Evolutionary conservation across 2,113 vertebrate species (phyloP).

Genomic region (Pantherophis guttatus): DNA sequence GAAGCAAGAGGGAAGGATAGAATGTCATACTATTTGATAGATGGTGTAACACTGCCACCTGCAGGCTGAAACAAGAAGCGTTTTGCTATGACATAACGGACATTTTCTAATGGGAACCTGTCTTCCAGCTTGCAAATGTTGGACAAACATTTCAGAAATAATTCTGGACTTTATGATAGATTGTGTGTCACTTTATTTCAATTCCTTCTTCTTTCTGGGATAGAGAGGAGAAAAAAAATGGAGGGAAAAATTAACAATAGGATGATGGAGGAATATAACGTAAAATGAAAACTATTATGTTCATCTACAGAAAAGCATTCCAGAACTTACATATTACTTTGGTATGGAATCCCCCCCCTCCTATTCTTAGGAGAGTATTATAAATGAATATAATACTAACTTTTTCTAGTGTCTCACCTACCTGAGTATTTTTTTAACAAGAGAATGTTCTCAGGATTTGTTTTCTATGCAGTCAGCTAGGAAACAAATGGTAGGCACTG

Average conservation of each 20-base stretch:
- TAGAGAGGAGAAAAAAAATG: no score
- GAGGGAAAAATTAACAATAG: not conserved
- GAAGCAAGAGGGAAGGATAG: not conserved
- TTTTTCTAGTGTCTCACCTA: not conserved
- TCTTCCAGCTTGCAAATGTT: not conserved
- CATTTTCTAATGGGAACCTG: no score
- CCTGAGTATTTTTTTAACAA: not conserved
- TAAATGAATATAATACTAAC: not conserved
- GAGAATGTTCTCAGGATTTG: conserved; percentile 26
- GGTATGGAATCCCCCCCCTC: accelerated
- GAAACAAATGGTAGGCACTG: not conserved
- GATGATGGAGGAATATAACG: no score
- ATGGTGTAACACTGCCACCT: not conserved
- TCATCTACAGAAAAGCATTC: not conserved
- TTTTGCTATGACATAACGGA: not conserved
- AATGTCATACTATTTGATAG: not conserved
- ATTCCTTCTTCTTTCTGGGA: not conserved
- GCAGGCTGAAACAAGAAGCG: not conserved
- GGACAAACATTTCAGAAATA: not conserved
- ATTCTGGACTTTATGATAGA: not conserved
- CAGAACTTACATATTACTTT: not conserved
- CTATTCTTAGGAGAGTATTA: not conserved
- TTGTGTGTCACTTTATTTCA: not conserved
- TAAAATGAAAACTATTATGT: not conserved
- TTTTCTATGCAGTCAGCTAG: not conserved